Evolutionary conservation across 2,113 vertebrate species (phyloP).

Genomic region (Chaenogobius annularis): DNA sequence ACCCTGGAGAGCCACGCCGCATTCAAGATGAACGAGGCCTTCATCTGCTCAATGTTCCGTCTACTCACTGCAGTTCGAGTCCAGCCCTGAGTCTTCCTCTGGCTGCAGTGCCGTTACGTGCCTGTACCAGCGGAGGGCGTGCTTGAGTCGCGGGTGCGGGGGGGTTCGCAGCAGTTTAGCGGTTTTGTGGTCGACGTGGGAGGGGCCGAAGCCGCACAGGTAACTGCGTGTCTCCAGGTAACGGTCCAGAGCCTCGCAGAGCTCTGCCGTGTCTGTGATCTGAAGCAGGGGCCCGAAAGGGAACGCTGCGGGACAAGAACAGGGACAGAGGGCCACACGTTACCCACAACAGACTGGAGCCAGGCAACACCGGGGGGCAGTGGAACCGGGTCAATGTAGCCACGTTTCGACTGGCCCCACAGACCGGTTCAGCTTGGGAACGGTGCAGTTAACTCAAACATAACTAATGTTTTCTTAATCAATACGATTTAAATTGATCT

Average conservation of each 20-base stretch:
- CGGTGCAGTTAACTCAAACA: too few species aligned
- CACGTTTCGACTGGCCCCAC: too few species aligned
- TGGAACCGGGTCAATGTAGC: too few species aligned
- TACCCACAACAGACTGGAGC: slow-evolving; percentile 14
- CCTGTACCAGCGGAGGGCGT: slow-evolving; percentile 93
- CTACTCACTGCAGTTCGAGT: slow-evolving; percentile 89
- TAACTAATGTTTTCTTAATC: too few species aligned
- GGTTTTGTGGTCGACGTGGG: slow-evolving; percentile 85
- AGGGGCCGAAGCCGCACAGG: slow-evolving; percentile 88
- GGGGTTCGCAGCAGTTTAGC: slow-evolving; percentile 84
- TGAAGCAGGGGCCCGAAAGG: slow-evolving; percentile 87
- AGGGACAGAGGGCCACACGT: slow-evolving; percentile 65
- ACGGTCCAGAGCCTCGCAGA: slow-evolving; percentile 85
- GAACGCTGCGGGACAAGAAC: slow-evolving; percentile 84
- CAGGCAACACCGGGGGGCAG: neutral
- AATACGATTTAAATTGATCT: too few species aligned
- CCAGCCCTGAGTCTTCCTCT: slow-evolving; percentile 72
- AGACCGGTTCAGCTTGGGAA: too few species aligned
- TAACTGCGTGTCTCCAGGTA: slow-evolving; percentile 94
- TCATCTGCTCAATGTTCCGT: neutral
- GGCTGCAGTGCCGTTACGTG: slow-evolving; percentile 88
- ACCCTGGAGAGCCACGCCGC: neutral
- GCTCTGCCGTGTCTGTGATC: slow-evolving; percentile 84
- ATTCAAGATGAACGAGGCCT: neutral
- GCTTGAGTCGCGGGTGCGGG: slow-evolving; percentile 85